A percentile compares a stretch with the other conserved stretches of the same genome.
These are phyloP conservation scores for Ursus arctos DNA, from an alignment of 2,113 vertebrate species.

Conservation along the genomic window DNA sequence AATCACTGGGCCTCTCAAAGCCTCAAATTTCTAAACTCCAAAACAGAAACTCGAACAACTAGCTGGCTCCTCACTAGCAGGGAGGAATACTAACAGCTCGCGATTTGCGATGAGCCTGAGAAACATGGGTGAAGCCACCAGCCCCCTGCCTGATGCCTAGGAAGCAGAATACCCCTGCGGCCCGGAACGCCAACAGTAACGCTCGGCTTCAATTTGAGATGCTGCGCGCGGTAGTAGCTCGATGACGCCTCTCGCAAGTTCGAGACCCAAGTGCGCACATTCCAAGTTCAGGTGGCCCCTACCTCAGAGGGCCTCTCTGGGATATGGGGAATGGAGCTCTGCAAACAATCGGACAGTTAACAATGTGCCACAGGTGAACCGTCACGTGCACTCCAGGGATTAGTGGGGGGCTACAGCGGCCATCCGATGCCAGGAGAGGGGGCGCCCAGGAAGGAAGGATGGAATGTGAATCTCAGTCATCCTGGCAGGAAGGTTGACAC, in stretches of 20 bases:
- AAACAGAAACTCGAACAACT: not conserved
- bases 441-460: not conserved
- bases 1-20: not conserved
- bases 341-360: not conserved
- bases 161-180: accelerated
- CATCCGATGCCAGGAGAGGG: not conserved
- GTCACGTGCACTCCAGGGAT: not conserved
- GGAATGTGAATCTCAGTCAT: not conserved
- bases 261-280: not conserved
- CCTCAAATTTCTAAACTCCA: not conserved
- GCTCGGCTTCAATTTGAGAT: not conserved
- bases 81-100: not conserved
- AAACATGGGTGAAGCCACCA: not conserved
- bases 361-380: no score
- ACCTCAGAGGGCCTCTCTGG: not conserved
- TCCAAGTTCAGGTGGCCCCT: not conserved
- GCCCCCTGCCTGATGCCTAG: accelerated
- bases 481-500: not conserved
- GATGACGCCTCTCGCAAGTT: not conserved
- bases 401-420: not conserved
- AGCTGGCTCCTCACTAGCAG: not conserved
- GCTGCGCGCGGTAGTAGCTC: no score
- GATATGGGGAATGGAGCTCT: not conserved
- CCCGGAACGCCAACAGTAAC: not conserved
- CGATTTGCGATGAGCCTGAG: not conserved